Percentiles rank a stretch among this genome's conserved stretches.
Conservation (phyloP, 2,113 vertebrate genomes). For the Panthera leo region DNA sequence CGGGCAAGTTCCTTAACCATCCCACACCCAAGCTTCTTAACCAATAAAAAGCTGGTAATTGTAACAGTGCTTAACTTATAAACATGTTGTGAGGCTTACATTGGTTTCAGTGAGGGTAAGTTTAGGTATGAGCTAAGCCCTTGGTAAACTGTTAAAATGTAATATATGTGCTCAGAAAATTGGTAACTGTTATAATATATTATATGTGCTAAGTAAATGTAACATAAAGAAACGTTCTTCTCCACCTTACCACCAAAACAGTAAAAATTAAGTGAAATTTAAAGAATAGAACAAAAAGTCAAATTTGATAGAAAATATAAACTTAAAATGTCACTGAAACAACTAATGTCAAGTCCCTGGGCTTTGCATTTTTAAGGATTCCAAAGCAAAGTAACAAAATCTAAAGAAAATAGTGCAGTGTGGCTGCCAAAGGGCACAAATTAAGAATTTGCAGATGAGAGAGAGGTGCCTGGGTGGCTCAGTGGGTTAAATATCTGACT, state of each 20-base stretch:
- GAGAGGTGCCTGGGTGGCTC: not conserved
- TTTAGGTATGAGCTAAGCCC: not conserved
- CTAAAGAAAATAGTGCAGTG: not conserved
- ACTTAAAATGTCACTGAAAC: not conserved
- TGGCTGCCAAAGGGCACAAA: not conserved
- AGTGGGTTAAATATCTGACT: not conserved
- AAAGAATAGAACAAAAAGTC: not conserved
- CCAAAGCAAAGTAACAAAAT: not conserved
- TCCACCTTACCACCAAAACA: not conserved
- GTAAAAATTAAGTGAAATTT: constrained; percentile 25
- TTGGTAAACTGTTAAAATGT: not conserved
- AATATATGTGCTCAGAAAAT: not conserved
- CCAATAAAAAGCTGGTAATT: not conserved
- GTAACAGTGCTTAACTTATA: constrained; percentile 5
- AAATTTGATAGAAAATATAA: not conserved
- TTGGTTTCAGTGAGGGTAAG: not conserved
- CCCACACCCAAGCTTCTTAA: not conserved
- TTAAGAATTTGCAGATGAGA: not conserved
- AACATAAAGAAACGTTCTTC: not conserved
- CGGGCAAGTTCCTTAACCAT: not conserved
- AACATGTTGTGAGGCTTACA: not conserved
- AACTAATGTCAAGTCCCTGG: not conserved
- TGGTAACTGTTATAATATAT: not conserved
- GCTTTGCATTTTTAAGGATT: constrained; percentile 33
- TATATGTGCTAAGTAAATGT: not conserved